Base-by-base conservation (phyloP, 2,888 invertebrate species). In the Aricia artaxerxes region DNA sequence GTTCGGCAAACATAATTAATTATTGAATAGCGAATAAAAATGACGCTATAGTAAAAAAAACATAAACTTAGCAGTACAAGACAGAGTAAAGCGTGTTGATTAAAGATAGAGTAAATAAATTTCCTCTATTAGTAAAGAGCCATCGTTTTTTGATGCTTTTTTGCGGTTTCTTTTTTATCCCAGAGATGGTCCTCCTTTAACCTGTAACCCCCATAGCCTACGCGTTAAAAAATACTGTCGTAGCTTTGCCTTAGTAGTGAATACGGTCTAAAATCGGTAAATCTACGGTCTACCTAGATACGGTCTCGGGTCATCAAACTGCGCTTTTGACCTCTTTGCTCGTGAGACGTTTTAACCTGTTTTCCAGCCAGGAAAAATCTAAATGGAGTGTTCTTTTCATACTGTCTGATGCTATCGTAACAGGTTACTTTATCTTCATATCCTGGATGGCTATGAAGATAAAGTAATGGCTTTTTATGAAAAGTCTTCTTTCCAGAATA, bases 291-390 rank as follows among this genome's bases (percentile, higher is more conserved):
- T 40, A 73, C 31, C 49, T 57, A 76, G 6, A 57, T 76, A 53
- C 53, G 53, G 57, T 24, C 2, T 31, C 76, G 11, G 76, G 76
- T 76, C 76, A 57, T 53, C 53, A 57, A 76, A 35, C 53, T 76
- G 76, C 53, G 49, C 76, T 53, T 76, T 53, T 76, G 57, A 76
- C 57, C 76, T 57, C 31, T 57, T 76, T 76, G 49, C 76, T 76
- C 53, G 76, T 31, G 76, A 53, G 49, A 75, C 24, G 11, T 44
- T 75, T 49, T 75, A 24, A 49, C 75, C 44, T 49, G 75, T 75
- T 75, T 49, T 24, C 75, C 31, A 75, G 75, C 24, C 24, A 75
- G 49, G 75, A 75, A 75, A 75, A 49, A 49, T 3, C 44, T 49
- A 49, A 44, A 49, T 73, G 44, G 4, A 75, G 44, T 75, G 24